A percentile compares a stretch with the other conserved stretches of the same genome.
Evolutionary conservation across 2,113 vertebrate species (phyloP).

Genomic region (Girardinichthys multiradiatus): DNA sequence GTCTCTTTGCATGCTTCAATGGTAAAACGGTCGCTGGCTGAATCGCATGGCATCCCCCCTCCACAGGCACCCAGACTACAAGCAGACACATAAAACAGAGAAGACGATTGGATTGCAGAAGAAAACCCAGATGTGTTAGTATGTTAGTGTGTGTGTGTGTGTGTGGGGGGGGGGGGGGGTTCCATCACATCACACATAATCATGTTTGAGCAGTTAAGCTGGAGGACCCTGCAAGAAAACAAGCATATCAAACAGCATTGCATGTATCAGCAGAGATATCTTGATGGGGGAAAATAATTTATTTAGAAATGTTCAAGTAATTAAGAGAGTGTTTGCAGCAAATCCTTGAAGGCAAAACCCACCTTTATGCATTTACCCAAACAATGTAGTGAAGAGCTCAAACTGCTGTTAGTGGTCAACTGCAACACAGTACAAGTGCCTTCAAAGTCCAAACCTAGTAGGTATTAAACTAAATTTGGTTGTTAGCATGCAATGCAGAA

Average conservation of each 20-base stretch:
- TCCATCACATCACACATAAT: constrained; percentile 3
- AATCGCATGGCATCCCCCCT: constrained; percentile 86
- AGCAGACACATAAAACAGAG: constrained; percentile 20
- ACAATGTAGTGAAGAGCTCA: constrained; percentile 6
- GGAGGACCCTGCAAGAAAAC: constrained; percentile 56
- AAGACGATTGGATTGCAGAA: constrained; percentile 11
- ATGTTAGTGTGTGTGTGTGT: no score
- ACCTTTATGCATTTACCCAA: constrained; percentile 4
- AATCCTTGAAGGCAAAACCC: constrained; percentile 14
- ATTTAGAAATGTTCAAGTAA: background rate
- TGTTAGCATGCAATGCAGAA: constrained; percentile 12
- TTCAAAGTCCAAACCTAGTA: constrained; percentile 53
- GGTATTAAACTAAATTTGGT: background rate
- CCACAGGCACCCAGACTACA: constrained; percentile 81
- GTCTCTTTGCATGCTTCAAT: constrained; percentile 98
- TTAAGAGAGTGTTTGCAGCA: constrained; percentile 9
- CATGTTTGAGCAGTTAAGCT: constrained; percentile 16
- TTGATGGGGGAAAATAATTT: constrained; percentile 9
- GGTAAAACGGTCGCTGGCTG: constrained; percentile 94
- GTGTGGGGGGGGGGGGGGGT: no score
- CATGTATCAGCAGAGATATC: constrained; percentile 11
- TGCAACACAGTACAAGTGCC: constrained; percentile 32
- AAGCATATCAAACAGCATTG: constrained; percentile 45
- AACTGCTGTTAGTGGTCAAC: constrained; percentile 64
- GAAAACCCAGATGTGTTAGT: background rate